Evolutionary conservation across 2,888 invertebrate genomes (phyloP).

Genomic region (Athalia rosae): DNA sequence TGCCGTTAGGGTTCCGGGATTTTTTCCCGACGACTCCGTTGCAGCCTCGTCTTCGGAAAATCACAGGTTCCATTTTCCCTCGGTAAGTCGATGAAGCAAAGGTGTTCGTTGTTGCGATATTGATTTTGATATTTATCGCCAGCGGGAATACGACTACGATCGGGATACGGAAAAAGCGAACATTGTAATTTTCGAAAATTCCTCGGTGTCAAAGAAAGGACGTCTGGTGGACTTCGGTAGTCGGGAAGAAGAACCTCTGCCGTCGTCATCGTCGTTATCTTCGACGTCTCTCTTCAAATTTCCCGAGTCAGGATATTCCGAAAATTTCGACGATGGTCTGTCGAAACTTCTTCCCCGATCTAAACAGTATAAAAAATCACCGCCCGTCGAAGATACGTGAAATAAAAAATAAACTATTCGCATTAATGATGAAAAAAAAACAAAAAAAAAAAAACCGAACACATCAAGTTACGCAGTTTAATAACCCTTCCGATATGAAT

Average conservation of each 20-base stretch:
- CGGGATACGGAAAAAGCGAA: not conserved
- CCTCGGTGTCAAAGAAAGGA: conserved; percentile 43
- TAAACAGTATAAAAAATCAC: not conserved
- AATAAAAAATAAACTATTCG: not conserved
- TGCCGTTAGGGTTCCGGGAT: conserved; percentile 39
- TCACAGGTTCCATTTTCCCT: conserved; percentile 52
- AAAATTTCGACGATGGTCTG: too few species aligned
- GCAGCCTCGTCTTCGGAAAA: conserved; percentile 24
- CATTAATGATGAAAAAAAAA: not conserved
- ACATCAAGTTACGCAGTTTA: not conserved
- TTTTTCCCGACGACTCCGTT: not conserved
- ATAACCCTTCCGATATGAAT: not conserved
- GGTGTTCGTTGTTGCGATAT: too few species aligned
- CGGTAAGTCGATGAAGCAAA: conserved; percentile 49
- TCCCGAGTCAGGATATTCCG: too few species aligned
- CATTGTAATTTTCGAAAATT: conserved; percentile 28
- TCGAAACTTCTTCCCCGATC: too few species aligned
- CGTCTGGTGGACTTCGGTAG: too few species aligned
- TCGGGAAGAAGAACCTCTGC: too few species aligned
- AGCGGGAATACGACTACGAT: too few species aligned
- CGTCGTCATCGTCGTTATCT: too few species aligned
- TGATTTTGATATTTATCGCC: too few species aligned
- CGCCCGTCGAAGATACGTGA: not conserved
- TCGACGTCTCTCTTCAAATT: too few species aligned
- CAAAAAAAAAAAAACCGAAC: not conserved